Conservation (phyloP, 2,888 invertebrate genomes). For the Ariolimax columbianus region DNA sequence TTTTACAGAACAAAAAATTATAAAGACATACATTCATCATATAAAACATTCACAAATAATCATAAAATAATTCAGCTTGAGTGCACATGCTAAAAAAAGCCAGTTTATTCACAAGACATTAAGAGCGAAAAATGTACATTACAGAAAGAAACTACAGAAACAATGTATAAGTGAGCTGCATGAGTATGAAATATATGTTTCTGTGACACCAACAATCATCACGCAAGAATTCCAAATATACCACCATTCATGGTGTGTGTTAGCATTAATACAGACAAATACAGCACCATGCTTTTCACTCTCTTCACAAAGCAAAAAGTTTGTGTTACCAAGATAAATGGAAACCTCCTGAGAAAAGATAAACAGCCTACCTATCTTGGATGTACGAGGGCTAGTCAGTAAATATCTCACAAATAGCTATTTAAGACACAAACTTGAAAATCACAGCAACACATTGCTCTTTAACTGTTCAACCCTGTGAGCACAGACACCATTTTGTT, state of each 20-base stretch:
- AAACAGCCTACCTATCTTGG: conserved; percentile 37
- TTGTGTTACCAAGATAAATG: neutral
- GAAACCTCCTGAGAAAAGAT: conserved; percentile 3
- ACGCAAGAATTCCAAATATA: too few species aligned
- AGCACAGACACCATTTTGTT: too few species aligned
- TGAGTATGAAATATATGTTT: neutral
- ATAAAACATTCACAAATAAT: neutral
- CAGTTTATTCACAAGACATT: conserved; percentile 20
- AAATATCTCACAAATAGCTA: too few species aligned
- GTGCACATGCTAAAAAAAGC: conserved; percentile 7
- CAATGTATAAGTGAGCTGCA: neutral
- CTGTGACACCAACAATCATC: neutral
- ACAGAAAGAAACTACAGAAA: neutral
- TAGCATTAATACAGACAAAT: conserved; percentile 38
- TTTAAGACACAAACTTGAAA: too few species aligned
- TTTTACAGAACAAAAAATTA: too few species aligned
- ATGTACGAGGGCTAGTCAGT: too few species aligned
- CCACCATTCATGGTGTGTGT: too few species aligned
- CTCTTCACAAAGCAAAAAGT: conserved; percentile 41
- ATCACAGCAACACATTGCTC: too few species aligned
- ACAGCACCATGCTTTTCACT: conserved; percentile 40
- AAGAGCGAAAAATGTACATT: neutral
- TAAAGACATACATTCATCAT: neutral
- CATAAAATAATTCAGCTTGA: neutral
- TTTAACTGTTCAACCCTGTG: too few species aligned